A percentile compares a stretch with the other conserved stretches of the same genome.
Evolutionary conservation across 2,797 vertebrate species (phyloP).

Genomic region (Microhierax caerulescens): DNA sequence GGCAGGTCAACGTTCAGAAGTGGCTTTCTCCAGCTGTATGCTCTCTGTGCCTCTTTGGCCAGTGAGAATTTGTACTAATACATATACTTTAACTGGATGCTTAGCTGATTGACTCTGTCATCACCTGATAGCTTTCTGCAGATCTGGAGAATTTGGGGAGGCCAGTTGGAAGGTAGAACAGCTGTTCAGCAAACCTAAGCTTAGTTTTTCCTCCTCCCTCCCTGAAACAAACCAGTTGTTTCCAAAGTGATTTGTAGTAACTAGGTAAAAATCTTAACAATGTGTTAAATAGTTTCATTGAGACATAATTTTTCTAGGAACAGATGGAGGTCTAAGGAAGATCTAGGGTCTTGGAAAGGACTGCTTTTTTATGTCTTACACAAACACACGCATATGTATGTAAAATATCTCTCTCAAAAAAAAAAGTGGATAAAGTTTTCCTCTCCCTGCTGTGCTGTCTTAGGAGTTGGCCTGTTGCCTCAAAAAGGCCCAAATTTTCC

Average conservation of each 20-base stretch:
- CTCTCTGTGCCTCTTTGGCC: not conserved
- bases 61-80: not conserved
- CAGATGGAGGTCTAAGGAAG: not conserved
- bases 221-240: not conserved
- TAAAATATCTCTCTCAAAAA: not conserved
- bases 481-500: not conserved
- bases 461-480: not conserved
- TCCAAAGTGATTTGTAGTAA: not conserved
- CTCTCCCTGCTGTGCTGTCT: not conserved
- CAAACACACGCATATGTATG: too few species aligned
- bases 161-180: not conserved
- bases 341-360: not conserved
- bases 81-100: not conserved
- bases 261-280: not conserved
- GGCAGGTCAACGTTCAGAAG: not conserved
- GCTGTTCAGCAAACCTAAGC: not conserved
- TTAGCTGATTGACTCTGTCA: conserved; percentile 30
- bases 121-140: not conserved
- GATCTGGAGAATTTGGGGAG: not conserved
- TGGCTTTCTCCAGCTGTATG: not conserved
- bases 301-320: not conserved
- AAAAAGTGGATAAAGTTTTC: not conserved
- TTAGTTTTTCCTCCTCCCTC: not conserved
- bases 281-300: not conserved
- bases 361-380: not conserved